A percentile compares a stretch with the other conserved stretches of the same genome.
Evolutionary conservation across 2,888 invertebrate species (phyloP).

Genomic region (Imbricaverruca yamaguchii): DNA sequence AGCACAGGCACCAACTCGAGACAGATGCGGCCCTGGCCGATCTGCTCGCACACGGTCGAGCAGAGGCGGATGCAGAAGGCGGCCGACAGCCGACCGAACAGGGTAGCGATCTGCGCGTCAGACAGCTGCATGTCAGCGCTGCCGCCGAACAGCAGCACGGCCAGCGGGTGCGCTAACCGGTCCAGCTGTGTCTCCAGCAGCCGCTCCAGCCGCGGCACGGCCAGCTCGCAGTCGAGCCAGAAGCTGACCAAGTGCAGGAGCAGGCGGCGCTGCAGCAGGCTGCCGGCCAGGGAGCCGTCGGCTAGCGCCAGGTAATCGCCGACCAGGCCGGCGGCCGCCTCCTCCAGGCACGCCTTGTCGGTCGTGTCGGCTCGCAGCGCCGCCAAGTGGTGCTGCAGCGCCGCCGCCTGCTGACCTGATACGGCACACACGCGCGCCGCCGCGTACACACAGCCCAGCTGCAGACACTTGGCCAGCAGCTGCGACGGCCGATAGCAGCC

Average conservation of each 20-base stretch:
- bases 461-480: slow-evolving; percentile 11
- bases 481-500: neutral
- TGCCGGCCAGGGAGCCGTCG: slow-evolving; percentile 11
- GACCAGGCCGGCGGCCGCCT: neutral
- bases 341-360: neutral
- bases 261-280: neutral
- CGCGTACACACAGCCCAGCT: slow-evolving; percentile 10
- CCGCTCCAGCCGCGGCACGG: neutral
- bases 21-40: neutral
- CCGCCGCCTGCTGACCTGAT: neutral
- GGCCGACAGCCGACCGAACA: neutral
- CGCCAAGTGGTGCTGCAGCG: slow-evolving; percentile 3
- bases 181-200: slow-evolving; percentile 14
- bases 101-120: neutral
- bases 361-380: neutral
- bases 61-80: slow-evolving; percentile 7
- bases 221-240: slow-evolving; percentile 3
- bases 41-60: neutral
- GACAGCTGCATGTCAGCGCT: slow-evolving; percentile 20
- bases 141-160: slow-evolving; percentile 16
- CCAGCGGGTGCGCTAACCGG: slow-evolving; percentile 8
- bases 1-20: neutral
- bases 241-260: neutral
- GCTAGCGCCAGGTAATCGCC: neutral
- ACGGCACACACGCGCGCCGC: slow-evolving; percentile 5